These are phyloP conservation scores for Keiferia lycopersicella DNA, from an alignment of 2,888 invertebrate species.

Conservation along the genomic window DNA sequence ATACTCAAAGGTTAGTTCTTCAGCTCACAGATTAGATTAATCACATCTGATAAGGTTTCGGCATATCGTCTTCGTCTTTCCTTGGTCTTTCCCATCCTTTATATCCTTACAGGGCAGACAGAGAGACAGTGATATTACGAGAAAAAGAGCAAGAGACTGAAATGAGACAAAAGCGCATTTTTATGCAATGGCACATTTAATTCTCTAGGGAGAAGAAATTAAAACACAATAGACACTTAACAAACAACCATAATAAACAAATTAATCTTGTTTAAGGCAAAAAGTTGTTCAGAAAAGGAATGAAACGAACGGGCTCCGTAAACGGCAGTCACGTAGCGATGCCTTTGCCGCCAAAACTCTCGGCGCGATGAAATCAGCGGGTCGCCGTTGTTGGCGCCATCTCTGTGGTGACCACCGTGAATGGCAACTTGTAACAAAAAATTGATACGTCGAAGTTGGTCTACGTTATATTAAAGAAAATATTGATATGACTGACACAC, in stretches of 20 bases:
- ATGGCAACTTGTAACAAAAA: slow-evolving; percentile 29
- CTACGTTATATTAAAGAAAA: no score
- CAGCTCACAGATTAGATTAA: no score
- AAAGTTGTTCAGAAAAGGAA: slow-evolving; percentile 55
- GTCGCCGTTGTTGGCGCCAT: slow-evolving; percentile 57
- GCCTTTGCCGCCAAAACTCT: slow-evolving; percentile 65
- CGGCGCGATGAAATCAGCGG: slow-evolving; percentile 68
- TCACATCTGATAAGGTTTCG: no score
- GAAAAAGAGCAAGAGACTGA: not conserved
- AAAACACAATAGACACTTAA: slow-evolving; percentile 13
- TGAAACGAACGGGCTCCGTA: slow-evolving; percentile 46
- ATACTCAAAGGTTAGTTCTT: no score
- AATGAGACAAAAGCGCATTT: slow-evolving; percentile 22
- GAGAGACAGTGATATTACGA: no score
- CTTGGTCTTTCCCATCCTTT: no score
- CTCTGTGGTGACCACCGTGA: slow-evolving; percentile 33
- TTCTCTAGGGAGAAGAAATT: slow-evolving; percentile 4
- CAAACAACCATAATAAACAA: slow-evolving; percentile 43
- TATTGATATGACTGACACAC: no score
- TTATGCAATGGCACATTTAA: not conserved
- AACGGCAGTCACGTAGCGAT: slow-evolving; percentile 63
- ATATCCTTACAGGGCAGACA: no score
- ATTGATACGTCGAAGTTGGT: no score
- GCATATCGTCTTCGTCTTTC: no score
- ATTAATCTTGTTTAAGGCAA: slow-evolving; percentile 56